Base-by-base conservation (phyloP, 2,888 invertebrate genomes). In the Amorpha juglandis region DNA sequence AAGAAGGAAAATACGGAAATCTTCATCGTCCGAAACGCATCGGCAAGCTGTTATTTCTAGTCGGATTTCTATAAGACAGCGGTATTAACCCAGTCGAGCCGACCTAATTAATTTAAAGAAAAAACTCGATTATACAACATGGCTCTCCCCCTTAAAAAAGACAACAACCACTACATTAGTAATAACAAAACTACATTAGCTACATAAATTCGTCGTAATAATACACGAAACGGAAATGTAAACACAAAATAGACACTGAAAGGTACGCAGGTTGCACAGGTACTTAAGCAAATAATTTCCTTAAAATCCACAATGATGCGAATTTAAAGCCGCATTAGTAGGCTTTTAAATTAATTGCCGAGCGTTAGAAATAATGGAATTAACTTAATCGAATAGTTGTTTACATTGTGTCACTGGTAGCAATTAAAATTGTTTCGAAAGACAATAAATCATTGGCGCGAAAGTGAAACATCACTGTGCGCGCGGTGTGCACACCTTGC, bases 311-410 rank as follows among this genome's bases (percentile, higher is more conserved):
- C 52, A 45, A 50, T 67, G 21, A 53, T 51, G 67, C 66, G 64
- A 74, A 74, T 75, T 80, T 74, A 76, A 78, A 77, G 68, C 74
- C 71, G 75, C 78, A 78, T 78, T 77, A 76, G 76, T 82, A 79
- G 75, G 84, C 90, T 87, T 83, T 89, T 87, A 90, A 87, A 92
- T 91, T 88, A 92, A 92, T 92, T 88, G 82, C 87, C 72, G 75
- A 65, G 74, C 79, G 79, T 80, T 81, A 78, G 75, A 82, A 86
- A 87, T 88, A 92, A 91, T 89, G 88, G 90, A 88, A 92, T 92
- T 91, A 91, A 90, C 90, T 90, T 91, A 92, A 93, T 93, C 92
- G 91, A 92, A 93, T 92, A 92, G 91, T 92, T 93, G 92, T 93
- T 92, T 93, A 92, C 92, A 92, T 82, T 82, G 88, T 92, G 92